These are phyloP conservation scores for Paelopatides confundens DNA, from an alignment of 53 echinoderm and acorn worm species.

Conservation along the genomic window DNA sequence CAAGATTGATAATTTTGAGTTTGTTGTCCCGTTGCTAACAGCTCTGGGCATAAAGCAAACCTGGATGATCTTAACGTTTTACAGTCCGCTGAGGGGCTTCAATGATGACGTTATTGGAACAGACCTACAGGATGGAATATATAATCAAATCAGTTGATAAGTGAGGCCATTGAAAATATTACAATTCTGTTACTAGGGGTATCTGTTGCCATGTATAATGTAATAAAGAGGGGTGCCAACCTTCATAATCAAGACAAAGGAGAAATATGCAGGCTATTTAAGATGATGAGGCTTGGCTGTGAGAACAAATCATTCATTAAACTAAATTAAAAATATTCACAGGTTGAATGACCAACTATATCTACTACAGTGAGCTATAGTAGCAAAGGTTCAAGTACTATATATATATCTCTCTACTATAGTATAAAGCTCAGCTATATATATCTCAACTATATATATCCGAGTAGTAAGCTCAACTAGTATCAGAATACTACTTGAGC, in stretches of 20 bases:
- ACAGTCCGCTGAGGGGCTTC: conserved; percentile 6
- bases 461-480: no score
- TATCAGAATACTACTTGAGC: no score
- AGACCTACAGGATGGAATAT: conserved; percentile 26
- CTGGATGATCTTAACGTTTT: background rate
- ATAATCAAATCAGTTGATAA: conserved; percentile 38
- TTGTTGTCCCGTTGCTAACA: conserved; percentile 23
- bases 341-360: background rate
- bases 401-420: no score
- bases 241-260: background rate
- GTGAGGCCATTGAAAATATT: conserved; percentile 3
- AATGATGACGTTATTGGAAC: conserved; percentile 27
- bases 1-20: conserved; percentile 15
- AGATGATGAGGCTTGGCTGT: background rate
- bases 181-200: background rate
- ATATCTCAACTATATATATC: no score
- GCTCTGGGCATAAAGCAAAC: conserved; percentile 25
- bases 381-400: no score
- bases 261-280: background rate
- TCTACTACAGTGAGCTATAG: background rate
- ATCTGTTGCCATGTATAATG: background rate
- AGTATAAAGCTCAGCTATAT: no score
- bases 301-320: background rate
- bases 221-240: background rate
- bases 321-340: background rate